Percentiles rank a stretch among this genome's conserved stretches.
phyloP scores from a whole-genome alignment of 2,797 vertebrate species.

The Botia kubotai region DNA sequence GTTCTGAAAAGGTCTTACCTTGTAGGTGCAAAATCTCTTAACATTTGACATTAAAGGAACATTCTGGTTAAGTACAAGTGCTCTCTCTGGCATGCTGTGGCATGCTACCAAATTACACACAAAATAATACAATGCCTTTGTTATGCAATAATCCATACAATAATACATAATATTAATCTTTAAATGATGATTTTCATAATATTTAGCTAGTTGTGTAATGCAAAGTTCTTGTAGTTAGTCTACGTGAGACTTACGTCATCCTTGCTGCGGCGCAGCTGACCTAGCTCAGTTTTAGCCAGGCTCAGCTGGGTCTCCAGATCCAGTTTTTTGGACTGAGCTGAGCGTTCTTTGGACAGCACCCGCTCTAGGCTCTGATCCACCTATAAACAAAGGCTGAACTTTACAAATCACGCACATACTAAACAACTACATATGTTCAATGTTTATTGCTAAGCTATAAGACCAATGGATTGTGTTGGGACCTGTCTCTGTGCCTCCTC shows the following conservation, averaged over 20 bases:
- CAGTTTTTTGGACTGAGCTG: constrained; percentile 83
- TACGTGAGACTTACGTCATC: constrained; percentile 80
- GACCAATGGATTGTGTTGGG: constrained; percentile 40
- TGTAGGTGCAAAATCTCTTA: too few species aligned
- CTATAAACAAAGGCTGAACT: constrained; percentile 65
- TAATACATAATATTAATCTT: too few species aligned
- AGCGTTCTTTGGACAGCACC: constrained; percentile 81
- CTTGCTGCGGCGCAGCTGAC: constrained; percentile 82
- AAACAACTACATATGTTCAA: background rate
- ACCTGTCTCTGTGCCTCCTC: constrained; percentile 88
- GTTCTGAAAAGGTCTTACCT: background rate
- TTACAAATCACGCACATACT: background rate
- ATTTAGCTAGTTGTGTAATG: background rate
- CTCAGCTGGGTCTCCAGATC: constrained; percentile 91
- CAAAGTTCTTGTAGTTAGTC: background rate
- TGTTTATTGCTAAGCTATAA: background rate
- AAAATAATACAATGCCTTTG: background rate
- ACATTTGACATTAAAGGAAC: background rate
- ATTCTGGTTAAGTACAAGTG: background rate
- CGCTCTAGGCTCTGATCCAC: constrained; percentile 84
- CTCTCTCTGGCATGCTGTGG: too few species aligned
- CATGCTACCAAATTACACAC: background rate
- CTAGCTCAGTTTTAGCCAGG: constrained; percentile 82
- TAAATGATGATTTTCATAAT: background rate
- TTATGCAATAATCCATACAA: too few species aligned